Conservation (phyloP, 2,888 invertebrate genomes). For the Microplitis deprimator region DNA sequence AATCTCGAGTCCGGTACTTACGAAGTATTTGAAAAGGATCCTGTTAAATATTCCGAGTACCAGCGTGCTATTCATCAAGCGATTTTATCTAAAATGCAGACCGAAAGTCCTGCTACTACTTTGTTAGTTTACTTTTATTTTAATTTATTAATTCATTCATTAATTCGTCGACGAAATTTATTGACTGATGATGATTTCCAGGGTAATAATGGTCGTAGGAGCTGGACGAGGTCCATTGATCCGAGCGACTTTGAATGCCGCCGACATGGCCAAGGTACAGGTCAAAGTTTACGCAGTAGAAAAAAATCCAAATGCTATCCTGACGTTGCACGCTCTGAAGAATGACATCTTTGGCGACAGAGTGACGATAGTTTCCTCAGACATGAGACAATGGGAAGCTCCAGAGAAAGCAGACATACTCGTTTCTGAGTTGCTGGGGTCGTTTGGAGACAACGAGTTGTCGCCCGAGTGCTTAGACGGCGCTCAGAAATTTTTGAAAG, state of each 20-base stretch:
- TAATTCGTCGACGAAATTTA: neutral
- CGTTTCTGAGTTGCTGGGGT: constrained; percentile 95
- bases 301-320: constrained; percentile 97
- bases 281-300: constrained; percentile 95
- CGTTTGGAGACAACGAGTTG: constrained; percentile 98
- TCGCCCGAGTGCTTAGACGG: constrained; percentile 98
- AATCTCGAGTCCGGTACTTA: constrained; percentile 97
- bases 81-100: constrained; percentile 73
- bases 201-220: constrained; percentile 88
- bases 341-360: constrained; percentile 84
- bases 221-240: constrained; percentile 97
- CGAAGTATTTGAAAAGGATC: constrained; percentile 98
- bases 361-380: constrained; percentile 85
- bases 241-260: constrained; percentile 88
- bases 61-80: constrained; percentile 87
- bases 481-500: constrained; percentile 87
- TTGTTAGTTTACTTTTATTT: constrained; percentile 57
- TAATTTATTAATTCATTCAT: neutral
- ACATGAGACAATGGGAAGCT: constrained; percentile 88
- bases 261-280: constrained; percentile 78
- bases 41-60: constrained; percentile 92
- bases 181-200: constrained; percentile 44
- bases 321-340: constrained; percentile 84
- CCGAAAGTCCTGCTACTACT: constrained; percentile 65
- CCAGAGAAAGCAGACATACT: constrained; percentile 94